Evolutionary conservation across 2,113 vertebrate genomes (phyloP).

Genomic region (Scytalopus superciliaris): DNA sequence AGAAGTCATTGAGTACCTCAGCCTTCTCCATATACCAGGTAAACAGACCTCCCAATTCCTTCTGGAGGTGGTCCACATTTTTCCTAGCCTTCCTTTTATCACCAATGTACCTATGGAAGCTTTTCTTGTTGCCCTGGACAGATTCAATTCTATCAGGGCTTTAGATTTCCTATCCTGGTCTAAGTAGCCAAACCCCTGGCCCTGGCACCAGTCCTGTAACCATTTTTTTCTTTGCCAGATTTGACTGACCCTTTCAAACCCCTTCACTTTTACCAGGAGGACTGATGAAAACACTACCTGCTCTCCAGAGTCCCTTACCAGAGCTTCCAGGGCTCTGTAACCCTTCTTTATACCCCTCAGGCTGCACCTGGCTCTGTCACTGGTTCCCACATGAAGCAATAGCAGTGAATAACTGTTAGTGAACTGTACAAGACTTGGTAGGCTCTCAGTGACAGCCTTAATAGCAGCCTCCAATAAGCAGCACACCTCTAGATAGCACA

Average conservation of each 20-base stretch:
- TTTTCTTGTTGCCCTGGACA: not conserved
- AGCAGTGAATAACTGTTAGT: not conserved
- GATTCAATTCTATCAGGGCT: not conserved
- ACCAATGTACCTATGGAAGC: not conserved
- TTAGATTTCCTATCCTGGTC: not conserved
- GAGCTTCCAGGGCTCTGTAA: not conserved
- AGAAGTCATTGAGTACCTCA: not conserved
- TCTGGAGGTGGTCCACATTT: not conserved
- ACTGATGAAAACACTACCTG: not conserved
- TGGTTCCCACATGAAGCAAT: not conserved
- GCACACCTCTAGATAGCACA: not conserved
- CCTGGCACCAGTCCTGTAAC: not conserved
- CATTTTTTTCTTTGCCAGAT: not conserved
- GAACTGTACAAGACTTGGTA: not conserved
- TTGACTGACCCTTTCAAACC: not conserved
- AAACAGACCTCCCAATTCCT: not conserved
- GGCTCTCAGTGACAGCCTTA: not conserved
- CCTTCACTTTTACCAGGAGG: not conserved
- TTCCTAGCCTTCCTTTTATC: not conserved
- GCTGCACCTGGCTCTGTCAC: not conserved
- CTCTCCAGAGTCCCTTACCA: not conserved
- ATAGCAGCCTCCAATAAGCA: not conserved
- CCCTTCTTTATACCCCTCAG: not conserved
- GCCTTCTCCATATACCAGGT: not conserved
- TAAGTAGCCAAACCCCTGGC: not conserved